Conservation (phyloP, 2,888 invertebrate genomes). For the Pyrrhosoma nymphula region DNA sequence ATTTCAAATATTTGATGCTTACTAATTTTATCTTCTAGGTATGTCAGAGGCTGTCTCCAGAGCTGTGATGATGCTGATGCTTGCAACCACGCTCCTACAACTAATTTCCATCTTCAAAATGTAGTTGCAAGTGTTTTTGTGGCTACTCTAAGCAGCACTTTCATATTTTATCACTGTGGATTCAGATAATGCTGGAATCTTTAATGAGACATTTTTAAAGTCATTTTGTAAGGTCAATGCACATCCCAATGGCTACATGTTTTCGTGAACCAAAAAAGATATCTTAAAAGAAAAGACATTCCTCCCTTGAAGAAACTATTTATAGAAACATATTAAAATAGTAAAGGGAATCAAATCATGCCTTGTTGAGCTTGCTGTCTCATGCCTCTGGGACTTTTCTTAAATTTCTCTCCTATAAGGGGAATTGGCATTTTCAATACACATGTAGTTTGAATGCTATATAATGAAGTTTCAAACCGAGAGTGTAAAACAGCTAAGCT, state of each 20-base stretch:
- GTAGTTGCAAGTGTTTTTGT: neutral
- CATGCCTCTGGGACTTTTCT: neutral
- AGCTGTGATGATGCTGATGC: slow-evolving; percentile 96
- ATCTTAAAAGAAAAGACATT: slow-evolving; percentile 19
- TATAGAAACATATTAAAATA: neutral
- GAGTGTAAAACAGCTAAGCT: neutral
- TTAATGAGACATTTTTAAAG: neutral
- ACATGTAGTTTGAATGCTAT: neutral
- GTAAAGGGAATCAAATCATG: slow-evolving; percentile 17
- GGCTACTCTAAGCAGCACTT: neutral
- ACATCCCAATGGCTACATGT: slow-evolving; percentile 5
- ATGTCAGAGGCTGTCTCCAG: slow-evolving; percentile 95
- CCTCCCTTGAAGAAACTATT: slow-evolving; percentile 34
- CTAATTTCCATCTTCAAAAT: neutral
- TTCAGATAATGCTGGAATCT: slow-evolving; percentile 44
- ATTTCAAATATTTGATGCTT: neutral
- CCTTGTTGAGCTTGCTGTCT: neutral
- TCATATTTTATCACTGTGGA: neutral
- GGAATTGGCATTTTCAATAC: neutral
- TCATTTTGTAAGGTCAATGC: neutral
- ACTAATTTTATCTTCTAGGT: slow-evolving; percentile 80
- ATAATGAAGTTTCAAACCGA: neutral
- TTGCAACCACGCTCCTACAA: slow-evolving; percentile 82
- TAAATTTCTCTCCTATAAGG: neutral
- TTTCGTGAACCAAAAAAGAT: neutral